Base-by-base conservation (phyloP, 2,888 invertebrate genomes). In the Athalia cordata region DNA sequence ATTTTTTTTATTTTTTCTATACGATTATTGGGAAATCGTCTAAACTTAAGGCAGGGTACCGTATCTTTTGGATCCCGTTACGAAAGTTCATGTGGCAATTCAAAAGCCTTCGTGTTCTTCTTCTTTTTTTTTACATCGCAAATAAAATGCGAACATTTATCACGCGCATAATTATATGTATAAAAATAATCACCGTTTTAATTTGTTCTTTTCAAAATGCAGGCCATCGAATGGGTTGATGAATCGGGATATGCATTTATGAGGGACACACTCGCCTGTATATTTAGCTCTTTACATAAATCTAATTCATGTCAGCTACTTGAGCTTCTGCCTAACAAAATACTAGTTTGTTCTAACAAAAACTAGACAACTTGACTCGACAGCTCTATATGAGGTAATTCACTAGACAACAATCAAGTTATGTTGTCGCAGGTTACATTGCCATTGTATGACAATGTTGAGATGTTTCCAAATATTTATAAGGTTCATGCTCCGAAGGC, bases 341-440 rank as follows among this genome's bases (percentile, higher is more conserved):
- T 76, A 79, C 81, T 78, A 80, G 65, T 66, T 80, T 74, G 67
- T 78, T 76, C 81, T 81, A 79, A 80, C 80, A 70, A 76, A 80
- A 79, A 81, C 80, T 80, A 79, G 77, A 77, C 79, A 78, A 80
- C 77, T 80, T 45, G 62, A 65, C 70, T 77, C 76, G 64, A 77
- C 65, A 72, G 64, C 77, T 78, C 77, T 78, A 64, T 79, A 72
- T 80, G 49, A 78, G 78, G 78, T 81, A 82, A 79, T 81, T 80
- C 65, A 77, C 83, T 84, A 84, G 79, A 84, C 83, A 84, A 83
- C 82, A 80, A 82, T 81, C 80, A 80, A 81, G 83, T 81, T 82
- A 81, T 81, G 80, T 80, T 79, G 78, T 82, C 80, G 79, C 78
- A 83, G 61, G 70, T 76, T 80, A 80, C 80, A 80, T 81, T 83